Base-by-base conservation (phyloP, 1,140 invertebrate species). In the Saxidomus purpurata region DNA sequence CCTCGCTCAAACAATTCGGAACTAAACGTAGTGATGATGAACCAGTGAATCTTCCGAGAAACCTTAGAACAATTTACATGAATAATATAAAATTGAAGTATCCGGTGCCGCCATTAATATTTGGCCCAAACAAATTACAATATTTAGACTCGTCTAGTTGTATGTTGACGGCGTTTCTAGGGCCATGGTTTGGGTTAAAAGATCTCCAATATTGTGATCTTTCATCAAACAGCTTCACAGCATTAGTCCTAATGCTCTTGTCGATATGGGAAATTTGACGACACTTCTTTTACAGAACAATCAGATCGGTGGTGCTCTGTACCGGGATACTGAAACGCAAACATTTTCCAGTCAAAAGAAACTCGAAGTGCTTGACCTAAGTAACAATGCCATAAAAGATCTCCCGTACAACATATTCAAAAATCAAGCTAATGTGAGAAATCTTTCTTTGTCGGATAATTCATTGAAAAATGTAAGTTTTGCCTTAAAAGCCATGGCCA, bases 81-180 rank as follows among this genome's bases (percentile, higher is more conserved):
- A 82, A 43, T 47, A 22, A 82, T 67, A 82, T 82, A 2, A 82
- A 82, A 43, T 43, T 82, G 34, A 19, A 47, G 13, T 82, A 82
- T 25, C 80, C 80, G 0, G 25, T 82, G 15, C 59, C 59, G 8
- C 34, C 80, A 3, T 0, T 67, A 6, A 63, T 4, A 25, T 82
- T 82, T 47, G 31, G 55, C 0, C 15, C 80, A 36, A 84, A 84
- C 28, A 67, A 71, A 49, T 36, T 84, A 9, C 34, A 67, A 67
- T 40, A 67, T 34, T n/a, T 84, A 47, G 47, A 84, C 36, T 36
- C 38, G 15, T 84, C 82, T 8, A 11, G 61, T 17, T 69, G 67
- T 52, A 43, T 71, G 25, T 40, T 84, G 31, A 40, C 25, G 15
- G 67, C 36, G 1, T 71, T 84, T 31, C 36, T 71, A 1, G 82